These are phyloP conservation scores for Cheirogaleus medius DNA, from an alignment of 2,113 vertebrate genomes.

Conservation along the genomic window DNA sequence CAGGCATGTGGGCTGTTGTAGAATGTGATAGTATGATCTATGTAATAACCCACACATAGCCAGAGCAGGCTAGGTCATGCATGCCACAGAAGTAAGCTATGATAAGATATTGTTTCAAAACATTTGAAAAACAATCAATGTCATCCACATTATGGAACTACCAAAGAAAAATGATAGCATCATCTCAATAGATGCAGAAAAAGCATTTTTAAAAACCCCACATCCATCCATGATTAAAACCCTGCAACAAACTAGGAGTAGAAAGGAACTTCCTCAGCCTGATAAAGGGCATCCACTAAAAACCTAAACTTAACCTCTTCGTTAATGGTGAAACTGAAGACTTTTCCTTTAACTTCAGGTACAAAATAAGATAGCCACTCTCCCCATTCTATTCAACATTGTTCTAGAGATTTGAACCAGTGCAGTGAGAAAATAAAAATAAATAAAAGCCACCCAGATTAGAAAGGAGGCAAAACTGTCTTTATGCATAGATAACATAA, in stretches of 20 bases:
- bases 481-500: not conserved
- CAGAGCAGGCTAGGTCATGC: too few species aligned
- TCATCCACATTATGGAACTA: not conserved
- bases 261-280: not conserved
- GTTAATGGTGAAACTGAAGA: not conserved
- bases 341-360: not conserved
- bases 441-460: not conserved
- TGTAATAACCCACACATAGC: not conserved
- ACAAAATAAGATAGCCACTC: not conserved
- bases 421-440: not conserved
- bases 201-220: not conserved
- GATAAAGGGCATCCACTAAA: not conserved
- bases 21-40: not conserved
- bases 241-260: not conserved
- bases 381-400: not conserved
- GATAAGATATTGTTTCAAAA: not conserved
- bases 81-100: too few species aligned
- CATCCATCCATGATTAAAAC: not conserved
- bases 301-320: not conserved
- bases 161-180: not conserved
- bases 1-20: too few species aligned
- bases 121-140: not conserved
- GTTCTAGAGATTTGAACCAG: not conserved
- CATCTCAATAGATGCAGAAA: not conserved
- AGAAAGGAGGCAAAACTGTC: not conserved